These are phyloP conservation scores for Notoglanidium macrostoma DNA, from an alignment of 2,797 vertebrate species.

Conservation along the genomic window DNA sequence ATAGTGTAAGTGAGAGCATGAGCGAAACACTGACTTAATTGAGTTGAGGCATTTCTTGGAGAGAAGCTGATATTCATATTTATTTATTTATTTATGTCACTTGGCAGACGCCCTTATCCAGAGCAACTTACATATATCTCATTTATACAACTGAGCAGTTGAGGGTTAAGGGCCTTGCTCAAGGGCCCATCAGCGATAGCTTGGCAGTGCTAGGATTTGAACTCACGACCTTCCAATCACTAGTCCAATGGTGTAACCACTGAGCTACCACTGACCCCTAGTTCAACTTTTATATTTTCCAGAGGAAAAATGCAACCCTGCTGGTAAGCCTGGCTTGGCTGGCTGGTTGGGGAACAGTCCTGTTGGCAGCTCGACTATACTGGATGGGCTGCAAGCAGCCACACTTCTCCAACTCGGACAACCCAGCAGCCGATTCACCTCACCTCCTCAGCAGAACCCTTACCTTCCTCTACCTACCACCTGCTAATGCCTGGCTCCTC, in stretches of 20 bases:
- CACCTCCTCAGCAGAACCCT: constrained; percentile 83
- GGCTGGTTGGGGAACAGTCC: constrained; percentile 83
- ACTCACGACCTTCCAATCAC: too few species aligned
- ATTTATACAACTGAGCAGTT: too few species aligned
- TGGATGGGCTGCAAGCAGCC: constrained; percentile 99
- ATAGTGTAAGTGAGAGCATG: background rate
- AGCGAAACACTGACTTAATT: background rate
- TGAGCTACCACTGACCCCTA: too few species aligned
- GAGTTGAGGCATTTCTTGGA: background rate
- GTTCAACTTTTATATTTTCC: constrained; percentile 63
- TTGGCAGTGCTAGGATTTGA: too few species aligned
- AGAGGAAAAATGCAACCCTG: constrained; percentile 87
- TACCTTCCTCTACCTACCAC: constrained; percentile 91
- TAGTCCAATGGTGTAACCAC: too few species aligned
- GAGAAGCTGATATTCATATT: constrained; percentile 7
- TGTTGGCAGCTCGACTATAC: constrained; percentile 89
- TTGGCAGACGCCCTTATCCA: too few species aligned
- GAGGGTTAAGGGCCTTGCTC: too few species aligned
- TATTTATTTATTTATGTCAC: too few species aligned
- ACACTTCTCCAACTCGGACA: constrained; percentile 98
- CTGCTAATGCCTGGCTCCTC: constrained; percentile 92
- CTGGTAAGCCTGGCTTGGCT: constrained; percentile 86
- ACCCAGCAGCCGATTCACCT: constrained; percentile 91
- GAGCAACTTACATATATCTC: too few species aligned
- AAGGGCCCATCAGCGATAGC: too few species aligned